phyloP scores from a whole-genome alignment of 2,888 invertebrate genomes.

The Odontomyia ornata region DNA sequence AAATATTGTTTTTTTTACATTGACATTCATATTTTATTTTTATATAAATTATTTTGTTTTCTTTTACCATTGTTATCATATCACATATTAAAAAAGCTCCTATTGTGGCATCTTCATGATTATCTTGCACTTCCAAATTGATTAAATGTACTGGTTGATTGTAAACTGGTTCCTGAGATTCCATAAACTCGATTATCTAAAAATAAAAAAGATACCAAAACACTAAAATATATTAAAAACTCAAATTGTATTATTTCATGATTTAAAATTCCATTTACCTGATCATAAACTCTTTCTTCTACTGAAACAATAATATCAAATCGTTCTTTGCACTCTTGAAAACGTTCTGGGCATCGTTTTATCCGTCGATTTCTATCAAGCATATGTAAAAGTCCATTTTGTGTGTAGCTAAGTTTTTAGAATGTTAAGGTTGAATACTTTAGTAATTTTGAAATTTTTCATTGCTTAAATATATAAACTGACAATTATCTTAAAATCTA shows the following conservation, averaged over 20 bases:
- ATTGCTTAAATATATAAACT: no score
- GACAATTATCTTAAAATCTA: no score
- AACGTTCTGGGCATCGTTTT: slow-evolving; percentile 92
- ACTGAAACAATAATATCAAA: slow-evolving; percentile 97
- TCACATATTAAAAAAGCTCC: slow-evolving; percentile 98
- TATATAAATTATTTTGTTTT: slow-evolving; percentile 35
- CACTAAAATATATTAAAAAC: not conserved
- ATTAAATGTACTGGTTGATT: slow-evolving; percentile 95
- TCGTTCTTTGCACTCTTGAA: slow-evolving; percentile 86
- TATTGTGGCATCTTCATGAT: slow-evolving; percentile 98
- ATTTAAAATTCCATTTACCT: slow-evolving; percentile 64
- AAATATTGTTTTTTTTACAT: no score
- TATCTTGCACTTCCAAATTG: slow-evolving; percentile 99
- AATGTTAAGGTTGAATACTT: slow-evolving; percentile 5
- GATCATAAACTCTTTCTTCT: slow-evolving; percentile 98
- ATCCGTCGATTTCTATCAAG: slow-evolving; percentile 96
- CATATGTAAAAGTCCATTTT: slow-evolving; percentile 98
- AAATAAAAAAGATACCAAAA: not conserved
- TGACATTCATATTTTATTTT: no score
- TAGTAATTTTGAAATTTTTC: not conserved
- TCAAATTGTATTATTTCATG: not conserved
- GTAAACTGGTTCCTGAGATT: slow-evolving; percentile 78
- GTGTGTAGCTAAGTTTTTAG: slow-evolving; percentile 78
- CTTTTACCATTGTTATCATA: slow-evolving; percentile 83
- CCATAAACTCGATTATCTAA: slow-evolving; percentile 94